Evolutionary conservation across 2,888 invertebrate genomes (phyloP).

Genomic region (Hypomecis atomaria): DNA sequence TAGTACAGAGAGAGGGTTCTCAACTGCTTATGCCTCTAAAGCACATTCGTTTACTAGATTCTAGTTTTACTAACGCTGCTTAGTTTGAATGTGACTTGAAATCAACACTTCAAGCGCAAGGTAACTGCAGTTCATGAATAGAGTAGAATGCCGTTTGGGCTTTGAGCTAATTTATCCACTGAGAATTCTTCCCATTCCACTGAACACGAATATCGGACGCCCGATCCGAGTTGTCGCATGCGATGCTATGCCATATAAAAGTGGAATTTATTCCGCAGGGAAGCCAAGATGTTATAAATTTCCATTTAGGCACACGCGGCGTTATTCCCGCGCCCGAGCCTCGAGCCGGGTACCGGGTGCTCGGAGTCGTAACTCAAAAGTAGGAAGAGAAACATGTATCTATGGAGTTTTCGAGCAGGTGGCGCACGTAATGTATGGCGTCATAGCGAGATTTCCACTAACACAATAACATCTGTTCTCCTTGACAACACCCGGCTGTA

Average conservation of each 20-base stretch:
- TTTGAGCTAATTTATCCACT: not conserved
- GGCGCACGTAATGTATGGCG: constrained; percentile 51
- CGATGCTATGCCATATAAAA: constrained; percentile 37
- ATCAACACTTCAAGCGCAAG: not conserved
- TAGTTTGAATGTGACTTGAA: not conserved
- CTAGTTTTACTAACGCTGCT: not conserved
- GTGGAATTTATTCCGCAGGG: constrained; percentile 50
- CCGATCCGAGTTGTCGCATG: constrained; percentile 33
- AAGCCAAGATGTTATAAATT: constrained; percentile 66
- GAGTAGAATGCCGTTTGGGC: too few species aligned
- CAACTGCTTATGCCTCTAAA: too few species aligned
- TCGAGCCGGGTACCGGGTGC: constrained; percentile 34
- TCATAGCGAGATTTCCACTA: constrained; percentile 39
- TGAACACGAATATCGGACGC: constrained; percentile 24
- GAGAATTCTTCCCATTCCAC: constrained; percentile 7
- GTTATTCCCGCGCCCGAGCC: constrained; percentile 53
- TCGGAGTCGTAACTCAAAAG: constrained; percentile 68
- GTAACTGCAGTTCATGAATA: too few species aligned
- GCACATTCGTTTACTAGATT: too few species aligned
- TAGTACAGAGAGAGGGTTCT: too few species aligned
- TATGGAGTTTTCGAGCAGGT: constrained; percentile 69
- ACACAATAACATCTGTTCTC: constrained; percentile 33
- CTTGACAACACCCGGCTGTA: not conserved
- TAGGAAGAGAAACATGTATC: constrained; percentile 59
- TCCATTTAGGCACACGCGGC: constrained; percentile 66